These are phyloP conservation scores for Coregonus suidteri DNA, from an alignment of 2,797 vertebrate genomes.

Conservation along the genomic window DNA sequence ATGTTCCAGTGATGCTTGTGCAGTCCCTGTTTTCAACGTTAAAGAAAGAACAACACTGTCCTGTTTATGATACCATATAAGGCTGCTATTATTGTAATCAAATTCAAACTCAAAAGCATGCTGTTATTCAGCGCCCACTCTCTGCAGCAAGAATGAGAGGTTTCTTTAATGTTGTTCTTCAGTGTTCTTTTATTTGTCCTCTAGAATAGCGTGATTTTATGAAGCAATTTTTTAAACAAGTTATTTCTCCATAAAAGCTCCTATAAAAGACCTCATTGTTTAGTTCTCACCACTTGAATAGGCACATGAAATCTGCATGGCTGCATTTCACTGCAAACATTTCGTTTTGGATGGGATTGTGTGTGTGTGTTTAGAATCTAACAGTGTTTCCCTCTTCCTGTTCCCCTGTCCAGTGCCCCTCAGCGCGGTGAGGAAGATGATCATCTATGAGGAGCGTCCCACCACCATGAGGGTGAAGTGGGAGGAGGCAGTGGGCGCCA, in stretches of 20 bases:
- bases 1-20: not conserved
- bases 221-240: not conserved
- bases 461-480: conserved; percentile 92
- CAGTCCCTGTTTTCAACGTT: not conserved
- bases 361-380: not conserved
- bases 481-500: conserved; percentile 82
- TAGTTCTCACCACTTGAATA: not conserved
- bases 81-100: conserved; percentile 31
- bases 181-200: conserved; percentile 33
- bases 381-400: conserved; percentile 2
- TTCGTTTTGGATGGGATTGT: not conserved
- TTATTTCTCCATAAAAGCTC: conserved; percentile 40
- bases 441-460: conserved; percentile 83
- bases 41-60: not conserved
- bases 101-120: conserved; percentile 22
- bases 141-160: not conserved
- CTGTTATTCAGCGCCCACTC: conserved; percentile 26
- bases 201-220: conserved; percentile 30
- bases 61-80: conserved; percentile 20
- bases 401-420: conserved; percentile 81
- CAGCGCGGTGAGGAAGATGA: conserved; percentile 81
- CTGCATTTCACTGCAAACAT: not conserved
- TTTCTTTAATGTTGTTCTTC: conserved; percentile 34
- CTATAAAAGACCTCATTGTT: conserved; percentile 30
- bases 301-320: conserved; percentile 4